Base-by-base conservation (phyloP, 2,888 invertebrate genomes). In the Cenopis cana region DNA sequence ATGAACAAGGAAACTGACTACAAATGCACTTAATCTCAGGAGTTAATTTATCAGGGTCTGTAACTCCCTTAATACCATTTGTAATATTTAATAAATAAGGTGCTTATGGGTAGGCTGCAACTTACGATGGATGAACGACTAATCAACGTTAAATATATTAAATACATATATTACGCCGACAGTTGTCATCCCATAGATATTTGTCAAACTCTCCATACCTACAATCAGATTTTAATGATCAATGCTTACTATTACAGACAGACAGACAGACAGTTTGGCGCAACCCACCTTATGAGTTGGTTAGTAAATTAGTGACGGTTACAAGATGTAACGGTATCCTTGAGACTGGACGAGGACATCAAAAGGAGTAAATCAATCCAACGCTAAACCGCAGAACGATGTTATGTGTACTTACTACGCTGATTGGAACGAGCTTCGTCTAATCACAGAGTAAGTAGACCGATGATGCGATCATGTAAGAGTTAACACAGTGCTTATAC, bases 301-400 rank as follows among this genome's bases (percentile, higher is more conserved):
- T 14, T 41, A 14, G 14, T 12, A 41, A 41, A 41, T 41, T n/a
- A 14, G 3, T 41, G 6, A 6, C 14, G 8, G n/a, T 46, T 41
- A n/a, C 46, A 46, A 46, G 46, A 14, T 8, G 41, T 41, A 41
- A 41, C 41, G 41, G 14, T 46, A n/a, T 46, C 46, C n/a, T 46
- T 46, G n/a, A 46, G n/a, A 46, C 46, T n/a, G 46, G 8, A 46
- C 46, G 1, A n/a, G 46, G n/a, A 46, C 46, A n/a, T 46, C 46
- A 46, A 46, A n/a, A 46, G 46, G n/a, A 46, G n/a, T n/a, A 46
- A 46, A n/a, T 46, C 46, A 46, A n/a, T 46, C 46, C 46, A 46
- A 46, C 46, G n/a, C 46, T 46, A 46, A 46, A 46, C 46, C 46
- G 46, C 46, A 46, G n/a, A 46, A 46, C 46, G 46, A 46, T 46